Base-by-base conservation (phyloP, 1,140 invertebrate species). In the Lordiphosa collinella region DNA sequence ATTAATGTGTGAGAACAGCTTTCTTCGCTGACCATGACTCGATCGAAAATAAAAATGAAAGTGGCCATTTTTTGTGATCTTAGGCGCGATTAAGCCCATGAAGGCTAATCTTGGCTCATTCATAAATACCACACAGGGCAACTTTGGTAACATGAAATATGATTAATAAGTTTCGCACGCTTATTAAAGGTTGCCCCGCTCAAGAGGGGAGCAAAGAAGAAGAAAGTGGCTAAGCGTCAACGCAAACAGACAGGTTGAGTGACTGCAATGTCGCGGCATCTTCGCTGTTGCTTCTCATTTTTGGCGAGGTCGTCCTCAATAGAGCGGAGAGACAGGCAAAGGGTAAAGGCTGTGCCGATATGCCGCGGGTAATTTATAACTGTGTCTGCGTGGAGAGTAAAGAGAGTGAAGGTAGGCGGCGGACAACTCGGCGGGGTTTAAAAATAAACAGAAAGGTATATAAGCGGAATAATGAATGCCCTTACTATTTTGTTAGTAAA, bases 141-240 rank as follows among this genome's bases (percentile, higher is more conserved):
- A 41, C 16, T 32, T 35, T 47, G 53, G 34, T 11, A 54, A 68
- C 62, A 59, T 60, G 54, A 56, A 73, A 67, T 76, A 71, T 80
- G 75, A 80, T 82, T 82, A 82, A 80, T 82, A 75, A 76, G 76
- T 75, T 75, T 80, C 75, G 71, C 75, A 80, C 76, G 75, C 70
- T 75, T 80, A 82, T 80, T 66, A 69, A 75, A 48, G 31, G 56
- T 40, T 52, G 47, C 57, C 57, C 32, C 51, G 29, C 34, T 13
- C n/a, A 12, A 40, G 36, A 68, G 61, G 50, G 48, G 7, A 16
- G 14, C 37, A 43, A 49, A 69, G 48, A 49, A 69, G 65, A 60
- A 64, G 67, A 70, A 70, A 70, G 67, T 70, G 52, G 59, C 52
- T 58, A 68, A 51, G 48, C 57, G 57, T 73, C 59, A 51, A 47